Base-by-base conservation (phyloP, 1,140 invertebrate species). In the Hyles vespertilio region DNA sequence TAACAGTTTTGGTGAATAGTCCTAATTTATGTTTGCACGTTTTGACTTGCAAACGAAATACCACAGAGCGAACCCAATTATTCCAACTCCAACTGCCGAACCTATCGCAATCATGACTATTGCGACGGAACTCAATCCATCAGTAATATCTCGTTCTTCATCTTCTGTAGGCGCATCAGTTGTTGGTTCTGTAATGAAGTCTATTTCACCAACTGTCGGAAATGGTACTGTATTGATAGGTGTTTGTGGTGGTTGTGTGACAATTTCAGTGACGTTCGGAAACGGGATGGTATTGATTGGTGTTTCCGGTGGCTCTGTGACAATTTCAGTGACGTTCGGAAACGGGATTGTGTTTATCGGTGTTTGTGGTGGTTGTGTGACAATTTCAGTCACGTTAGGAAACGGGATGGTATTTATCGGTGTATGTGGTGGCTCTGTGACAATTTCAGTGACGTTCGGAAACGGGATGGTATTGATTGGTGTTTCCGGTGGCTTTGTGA, bases 261-360 rank as follows among this genome's bases (percentile, higher is more conserved):
- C 34, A 10, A 48, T 47, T 47, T 56, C 54, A 2, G 12, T n/a
- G 22, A 56, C 11, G 10, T 44, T 47, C n/a, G n/a, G n/a, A n/a
- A n/a, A n/a, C n/a, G n/a, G 3, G 54, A 56, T 48, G 5, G 54
- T 56, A 5, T 34, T 33, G 4, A 47, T 33, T 33, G 54, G 32
- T 32, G 54, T 47, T 34, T 22, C 44, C 48, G n/a, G 44, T 47
- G 11, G 43, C 52, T 54, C 10, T 22, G 51, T 56, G 10, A 32
- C 10, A n/a, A 34, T 33, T 56, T 46, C 54, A 34, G 12, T 32
- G 44, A 56, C 45, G 10, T 43, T 47, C 34, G 54, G 54, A 33
- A 56, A 56, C 10, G 54, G 54, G 4, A 56, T 36, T 1, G 53
- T 56, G 5, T 47, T 44, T 22, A 48, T 47, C 3, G 54, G 22